Conservation (phyloP, 1,140 invertebrate species). For the Aphidius ervi region DNA sequence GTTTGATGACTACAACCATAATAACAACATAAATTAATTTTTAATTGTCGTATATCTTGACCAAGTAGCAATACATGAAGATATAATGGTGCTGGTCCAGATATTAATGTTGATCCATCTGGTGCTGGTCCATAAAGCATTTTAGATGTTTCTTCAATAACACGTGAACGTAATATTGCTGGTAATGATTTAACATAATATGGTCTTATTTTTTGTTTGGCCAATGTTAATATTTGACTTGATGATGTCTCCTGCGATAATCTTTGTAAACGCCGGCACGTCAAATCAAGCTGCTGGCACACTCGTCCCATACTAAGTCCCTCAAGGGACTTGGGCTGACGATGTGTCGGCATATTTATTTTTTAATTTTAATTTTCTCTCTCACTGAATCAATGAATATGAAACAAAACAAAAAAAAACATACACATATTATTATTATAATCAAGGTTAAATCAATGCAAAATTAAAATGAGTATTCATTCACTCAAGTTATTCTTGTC, state of each 20-base stretch:
- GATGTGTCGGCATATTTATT: constrained; percentile 47
- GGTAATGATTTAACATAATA: constrained; percentile 49
- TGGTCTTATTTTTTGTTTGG: constrained; percentile 47
- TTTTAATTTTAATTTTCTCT: constrained; percentile 30
- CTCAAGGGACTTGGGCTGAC: constrained; percentile 49
- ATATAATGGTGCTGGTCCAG: constrained; percentile 49
- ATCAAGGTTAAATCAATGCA: no score
- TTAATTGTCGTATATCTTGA: constrained; percentile 48
- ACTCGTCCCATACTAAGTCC: constrained; percentile 47
- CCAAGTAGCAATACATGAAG: constrained; percentile 48
- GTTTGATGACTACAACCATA: constrained; percentile 56
- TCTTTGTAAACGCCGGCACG: constrained; percentile 48
- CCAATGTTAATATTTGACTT: constrained; percentile 42
- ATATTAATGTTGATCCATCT: constrained; percentile 42
- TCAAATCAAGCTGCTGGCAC: constrained; percentile 47
- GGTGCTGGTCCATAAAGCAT: constrained; percentile 42
- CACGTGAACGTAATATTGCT: constrained; percentile 39
- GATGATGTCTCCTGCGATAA: constrained; percentile 49
- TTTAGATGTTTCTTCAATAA: constrained; percentile 48
- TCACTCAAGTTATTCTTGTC: no score
- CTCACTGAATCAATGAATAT: constrained; percentile 1
- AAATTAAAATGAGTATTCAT: not conserved
- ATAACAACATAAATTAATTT: constrained; percentile 53
- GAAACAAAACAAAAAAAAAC: not conserved
- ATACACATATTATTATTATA: no score